Evolutionary conservation across 1,140 invertebrate species (phyloP).

Genomic region (Hetaerina americana): DNA sequence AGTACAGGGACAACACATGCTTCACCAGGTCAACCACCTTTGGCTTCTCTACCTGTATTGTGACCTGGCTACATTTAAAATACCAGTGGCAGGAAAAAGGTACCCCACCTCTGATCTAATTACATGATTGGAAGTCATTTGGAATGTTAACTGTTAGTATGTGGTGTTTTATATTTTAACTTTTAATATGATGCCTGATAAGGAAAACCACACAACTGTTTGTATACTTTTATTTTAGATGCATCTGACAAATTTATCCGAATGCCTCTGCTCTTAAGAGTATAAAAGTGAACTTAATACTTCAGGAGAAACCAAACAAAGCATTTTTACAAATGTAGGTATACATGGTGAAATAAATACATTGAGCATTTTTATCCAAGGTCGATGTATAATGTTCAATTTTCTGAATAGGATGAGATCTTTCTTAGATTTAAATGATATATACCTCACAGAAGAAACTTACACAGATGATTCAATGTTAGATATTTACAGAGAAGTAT

Average conservation of each 20-base stretch:
- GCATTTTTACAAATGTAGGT: background rate
- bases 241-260: background rate
- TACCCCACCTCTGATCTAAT: too few relatives aligned
- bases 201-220: background rate
- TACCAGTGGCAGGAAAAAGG: too few relatives aligned
- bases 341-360: background rate
- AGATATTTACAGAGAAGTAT: background rate
- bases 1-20: too few relatives aligned
- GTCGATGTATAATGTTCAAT: background rate
- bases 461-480: background rate
- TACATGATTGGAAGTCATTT: too few relatives aligned
- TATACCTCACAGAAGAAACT: background rate
- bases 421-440: background rate
- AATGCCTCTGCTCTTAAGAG: background rate
- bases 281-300: background rate
- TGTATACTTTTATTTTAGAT: background rate
- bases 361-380: background rate
- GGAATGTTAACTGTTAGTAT: too few relatives aligned
- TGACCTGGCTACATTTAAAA: too few relatives aligned
- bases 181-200: too few relatives aligned
- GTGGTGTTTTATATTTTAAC: too few relatives aligned
- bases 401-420: background rate
- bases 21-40: too few relatives aligned
- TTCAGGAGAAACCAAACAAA: background rate
- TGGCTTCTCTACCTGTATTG: too few relatives aligned